Evolutionary conservation across 1,140 invertebrate species (phyloP), one percentile per base, ranked within the genome.

Genomic region (Vollenhovia emeryi): DNA sequence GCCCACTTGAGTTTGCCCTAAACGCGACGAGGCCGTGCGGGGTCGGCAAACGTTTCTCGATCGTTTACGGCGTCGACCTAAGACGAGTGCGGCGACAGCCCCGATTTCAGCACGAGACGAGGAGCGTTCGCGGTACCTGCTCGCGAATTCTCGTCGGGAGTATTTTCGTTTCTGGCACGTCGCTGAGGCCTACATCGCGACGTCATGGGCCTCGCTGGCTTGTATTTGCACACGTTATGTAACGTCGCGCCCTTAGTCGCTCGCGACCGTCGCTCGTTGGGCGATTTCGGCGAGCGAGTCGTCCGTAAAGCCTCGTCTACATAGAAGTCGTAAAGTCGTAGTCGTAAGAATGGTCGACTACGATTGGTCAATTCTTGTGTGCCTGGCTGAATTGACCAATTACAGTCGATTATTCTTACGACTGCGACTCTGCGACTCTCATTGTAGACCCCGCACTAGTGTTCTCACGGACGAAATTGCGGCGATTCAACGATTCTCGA

Each of bases 101-200:
- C 87, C 52, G 64, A 73, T 88, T 89, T 88, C 78, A 27, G 79
- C 55, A 8, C 27, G 59, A 11, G 50, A 13, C 11, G 21, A 36
- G 62, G 24, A 30, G 48, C 64, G 86, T 73, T 86, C 21, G 85
- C 84, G 57, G 73, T 88, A 69, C 66, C 86, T 82, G 86, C 76
- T 86, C 21, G 85, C 84, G 60, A 76, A 45, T 84, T 90, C 40
- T 87, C 83, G 84, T 68, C 84, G 90, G 84, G 90, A 30, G 86
- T 94, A 94, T 94, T 94, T 94, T 94, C 87, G 93, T 93, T 93
- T 93, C 91, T 94, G 93, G 93, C 93, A 94, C 93, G 87, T 91
- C 90, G 93, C 93, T 94, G 89, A 92, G 93, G 90, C 93, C 93
- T 94, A 93, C 92, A 93, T 94, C 91, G 73, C 55, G 55, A 62